Evolutionary conservation across 2,888 invertebrate genomes (phyloP).

Genomic region (Pachydiplax longipennis): DNA sequence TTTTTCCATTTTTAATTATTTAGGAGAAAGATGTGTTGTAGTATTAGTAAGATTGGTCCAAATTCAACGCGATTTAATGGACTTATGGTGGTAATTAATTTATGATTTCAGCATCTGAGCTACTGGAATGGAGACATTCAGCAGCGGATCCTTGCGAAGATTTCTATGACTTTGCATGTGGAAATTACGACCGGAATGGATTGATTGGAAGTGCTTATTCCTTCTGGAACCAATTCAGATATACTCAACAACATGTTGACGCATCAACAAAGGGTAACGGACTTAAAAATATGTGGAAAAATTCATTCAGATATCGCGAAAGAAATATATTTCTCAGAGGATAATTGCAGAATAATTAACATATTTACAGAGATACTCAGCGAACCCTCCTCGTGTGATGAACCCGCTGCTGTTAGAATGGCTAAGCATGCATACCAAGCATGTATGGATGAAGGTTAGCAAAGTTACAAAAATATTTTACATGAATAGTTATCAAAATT

Average conservation of each 20-base stretch:
- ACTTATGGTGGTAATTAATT: background rate
- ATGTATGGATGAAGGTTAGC: constrained; percentile 11
- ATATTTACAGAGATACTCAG: background rate
- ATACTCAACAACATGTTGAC: background rate
- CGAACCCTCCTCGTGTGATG: background rate
- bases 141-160: background rate
- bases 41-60: too few relatives aligned
- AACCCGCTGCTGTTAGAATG: background rate
- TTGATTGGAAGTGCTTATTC: background rate
- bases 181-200: background rate
- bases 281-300: background rate
- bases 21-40: too few relatives aligned
- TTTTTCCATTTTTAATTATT: too few relatives aligned
- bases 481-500: background rate
- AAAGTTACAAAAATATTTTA: background rate
- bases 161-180: constrained; percentile 25
- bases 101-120: background rate
- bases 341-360: too few relatives aligned
- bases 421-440: constrained; percentile 9
- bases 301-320: background rate
- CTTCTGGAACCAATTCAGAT: constrained; percentile 26
- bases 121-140: background rate
- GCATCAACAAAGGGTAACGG: background rate
- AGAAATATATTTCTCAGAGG: too few relatives aligned
- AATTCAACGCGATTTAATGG: too few relatives aligned